A percentile compares a stretch with the other conserved stretches of the same genome.
Conservation (phyloP, 2,113 vertebrate genomes). For the Baryphthengus martii region DNA sequence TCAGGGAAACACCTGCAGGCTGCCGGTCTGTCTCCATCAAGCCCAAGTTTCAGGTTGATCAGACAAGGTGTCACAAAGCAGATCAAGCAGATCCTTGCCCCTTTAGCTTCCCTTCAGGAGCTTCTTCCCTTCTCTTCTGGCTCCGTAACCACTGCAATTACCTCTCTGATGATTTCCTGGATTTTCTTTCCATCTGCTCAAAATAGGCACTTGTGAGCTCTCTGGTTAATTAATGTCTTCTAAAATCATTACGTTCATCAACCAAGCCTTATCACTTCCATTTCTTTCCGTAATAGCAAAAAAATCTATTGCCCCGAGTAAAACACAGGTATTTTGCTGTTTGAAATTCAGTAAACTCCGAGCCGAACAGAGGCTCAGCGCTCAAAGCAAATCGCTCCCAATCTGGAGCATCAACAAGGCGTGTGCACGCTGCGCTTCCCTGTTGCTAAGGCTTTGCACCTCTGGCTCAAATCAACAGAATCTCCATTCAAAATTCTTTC, state of each 20-base stretch:
- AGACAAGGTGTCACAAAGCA: not conserved
- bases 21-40: not conserved
- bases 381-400: not conserved
- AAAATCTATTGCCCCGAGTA: conserved; percentile 14
- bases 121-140: conserved; percentile 18
- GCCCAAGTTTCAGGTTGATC: not conserved
- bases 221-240: conserved; percentile 58
- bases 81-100: not conserved
- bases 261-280: conserved; percentile 18
- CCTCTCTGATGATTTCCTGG: conserved; percentile 47
- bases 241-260: conserved; percentile 61
- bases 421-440: not conserved
- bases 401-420: not conserved
- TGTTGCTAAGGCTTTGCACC: not conserved
- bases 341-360: not conserved
- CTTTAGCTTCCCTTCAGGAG: conserved; percentile 44
- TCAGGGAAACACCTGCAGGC: not conserved
- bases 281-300: conserved; percentile 10
- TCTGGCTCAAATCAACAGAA: not conserved
- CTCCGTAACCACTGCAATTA: conserved; percentile 43
- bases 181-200: conserved; percentile 58
- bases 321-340: not conserved
- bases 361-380: not conserved
- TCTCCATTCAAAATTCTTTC: not conserved
- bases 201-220: conserved; percentile 52